These are phyloP conservation scores for Lamellibrachia columna DNA, from an alignment of 2,888 invertebrate genomes.

Conservation along the genomic window DNA sequence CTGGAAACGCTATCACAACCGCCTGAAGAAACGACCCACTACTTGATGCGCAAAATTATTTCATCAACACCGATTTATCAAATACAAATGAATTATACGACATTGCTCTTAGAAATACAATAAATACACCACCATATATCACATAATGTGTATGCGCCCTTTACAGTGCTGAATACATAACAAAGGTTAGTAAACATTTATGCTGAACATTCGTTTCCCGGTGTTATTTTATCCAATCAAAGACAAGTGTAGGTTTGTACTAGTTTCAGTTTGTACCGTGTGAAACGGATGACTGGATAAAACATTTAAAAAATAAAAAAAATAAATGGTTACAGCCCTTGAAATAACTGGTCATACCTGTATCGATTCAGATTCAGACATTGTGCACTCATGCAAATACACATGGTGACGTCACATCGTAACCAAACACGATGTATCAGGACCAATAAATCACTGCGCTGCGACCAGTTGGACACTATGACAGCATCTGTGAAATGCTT, in stretches of 20 bases:
- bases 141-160: neutral
- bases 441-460: neutral
- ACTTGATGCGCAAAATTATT: neutral
- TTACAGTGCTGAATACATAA: neutral
- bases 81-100: neutral
- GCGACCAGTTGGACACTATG: neutral
- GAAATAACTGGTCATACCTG: too few species aligned
- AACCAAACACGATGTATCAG: neutral
- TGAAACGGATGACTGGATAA: too few species aligned
- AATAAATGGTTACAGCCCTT: too few species aligned
- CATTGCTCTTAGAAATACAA: neutral
- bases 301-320: too few species aligned
- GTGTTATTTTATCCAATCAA: too few species aligned
- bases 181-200: too few species aligned
- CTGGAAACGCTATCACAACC: neutral
- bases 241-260: too few species aligned
- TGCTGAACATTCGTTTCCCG: too few species aligned
- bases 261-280: too few species aligned
- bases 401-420: too few species aligned
- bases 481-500: neutral
- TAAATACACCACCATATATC: neutral
- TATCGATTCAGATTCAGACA: too few species aligned
- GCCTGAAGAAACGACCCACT: neutral
- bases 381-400: too few species aligned
- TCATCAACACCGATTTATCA: neutral